Conservation (phyloP, 1,140 invertebrate species). For the Dermatophagoides farinae region DNA sequence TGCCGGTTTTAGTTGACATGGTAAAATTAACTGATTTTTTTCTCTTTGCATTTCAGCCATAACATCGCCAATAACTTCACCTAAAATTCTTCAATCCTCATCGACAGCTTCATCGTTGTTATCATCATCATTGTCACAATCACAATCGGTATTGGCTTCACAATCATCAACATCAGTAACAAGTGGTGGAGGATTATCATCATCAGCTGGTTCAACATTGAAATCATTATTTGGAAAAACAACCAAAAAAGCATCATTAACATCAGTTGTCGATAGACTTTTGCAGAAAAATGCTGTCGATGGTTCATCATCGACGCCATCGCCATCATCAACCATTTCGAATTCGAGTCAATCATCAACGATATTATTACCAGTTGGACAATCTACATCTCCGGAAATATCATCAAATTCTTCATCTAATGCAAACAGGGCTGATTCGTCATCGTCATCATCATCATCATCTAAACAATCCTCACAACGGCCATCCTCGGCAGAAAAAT, state of each 20-base stretch:
- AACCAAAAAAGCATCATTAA: slow-evolving; percentile 40
- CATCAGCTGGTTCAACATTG: neutral
- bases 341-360: neutral
- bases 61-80: neutral
- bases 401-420: neutral
- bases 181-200: slow-evolving; percentile 5
- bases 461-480: neutral
- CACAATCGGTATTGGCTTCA: slow-evolving; percentile 12
- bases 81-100: neutral
- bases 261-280: slow-evolving; percentile 64
- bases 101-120: neutral
- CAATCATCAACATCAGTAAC: neutral
- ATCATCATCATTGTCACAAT: slow-evolving; percentile 7
- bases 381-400: neutral
- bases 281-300: slow-evolving; percentile 22
- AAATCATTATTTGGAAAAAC: neutral
- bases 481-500: neutral
- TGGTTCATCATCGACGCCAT: neutral
- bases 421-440: neutral
- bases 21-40: too few relatives aligned
- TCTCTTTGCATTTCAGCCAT: neutral
- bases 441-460: neutral
- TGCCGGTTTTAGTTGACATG: too few relatives aligned
- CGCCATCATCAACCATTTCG: neutral
- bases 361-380: neutral